These are phyloP conservation scores for Agapornis roseicollis DNA, from an alignment of 2,113 vertebrate genomes.

Conservation along the genomic window DNA sequence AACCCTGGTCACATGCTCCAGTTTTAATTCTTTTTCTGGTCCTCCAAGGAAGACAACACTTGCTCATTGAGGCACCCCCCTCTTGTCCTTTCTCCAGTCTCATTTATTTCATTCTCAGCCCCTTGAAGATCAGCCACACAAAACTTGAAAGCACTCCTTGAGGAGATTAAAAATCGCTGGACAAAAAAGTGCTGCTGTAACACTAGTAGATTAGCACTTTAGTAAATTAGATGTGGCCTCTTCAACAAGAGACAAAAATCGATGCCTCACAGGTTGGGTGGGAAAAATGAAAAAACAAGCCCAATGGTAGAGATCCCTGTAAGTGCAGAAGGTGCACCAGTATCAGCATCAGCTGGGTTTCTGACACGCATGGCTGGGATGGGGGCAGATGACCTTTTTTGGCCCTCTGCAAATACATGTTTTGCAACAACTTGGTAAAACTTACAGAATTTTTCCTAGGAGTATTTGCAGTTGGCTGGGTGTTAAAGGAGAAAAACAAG, in stretches of 20 bases:
- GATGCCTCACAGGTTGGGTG: background rate
- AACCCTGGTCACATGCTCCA: fast-evolving
- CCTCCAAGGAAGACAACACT: background rate
- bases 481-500: background rate
- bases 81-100: background rate
- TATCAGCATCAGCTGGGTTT: background rate
- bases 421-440: background rate
- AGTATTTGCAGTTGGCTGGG: background rate
- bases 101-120: background rate
- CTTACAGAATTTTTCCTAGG: background rate
- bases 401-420: background rate
- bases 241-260: background rate
- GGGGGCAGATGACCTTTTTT: background rate
- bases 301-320: background rate
- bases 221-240: background rate
- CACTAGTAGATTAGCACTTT: background rate
- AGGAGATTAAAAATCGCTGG: background rate
- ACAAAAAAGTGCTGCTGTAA: background rate
- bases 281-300: background rate
- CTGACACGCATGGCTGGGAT: background rate
- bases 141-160: background rate
- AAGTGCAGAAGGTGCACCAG: background rate
- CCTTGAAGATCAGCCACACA: background rate
- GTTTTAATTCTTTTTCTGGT: background rate
- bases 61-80: background rate